phyloP scores from a whole-genome alignment of 37 sponge, comb jelly and placozoan species.

The Eunapius fragilis region DNA sequence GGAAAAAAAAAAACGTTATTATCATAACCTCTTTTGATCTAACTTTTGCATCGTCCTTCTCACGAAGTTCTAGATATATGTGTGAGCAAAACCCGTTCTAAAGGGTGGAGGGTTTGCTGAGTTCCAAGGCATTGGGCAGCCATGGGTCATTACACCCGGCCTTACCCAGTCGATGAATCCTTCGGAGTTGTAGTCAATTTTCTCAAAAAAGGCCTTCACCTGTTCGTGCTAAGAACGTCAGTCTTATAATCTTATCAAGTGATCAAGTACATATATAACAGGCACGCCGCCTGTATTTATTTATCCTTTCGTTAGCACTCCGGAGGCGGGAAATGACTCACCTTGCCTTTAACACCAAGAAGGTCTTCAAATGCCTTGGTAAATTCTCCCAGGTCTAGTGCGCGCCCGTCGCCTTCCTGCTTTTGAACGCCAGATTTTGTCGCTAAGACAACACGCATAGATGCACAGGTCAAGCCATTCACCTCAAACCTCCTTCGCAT shows the following conservation, averaged over 20 bases:
- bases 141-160: neutral
- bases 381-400: constrained; percentile 48
- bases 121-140: no score
- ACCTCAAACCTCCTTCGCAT: neutral
- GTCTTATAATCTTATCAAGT: neutral
- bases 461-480: neutral
- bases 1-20: no score
- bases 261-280: neutral
- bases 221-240: constrained; percentile 38
- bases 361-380: constrained; percentile 38
- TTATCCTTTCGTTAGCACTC: neutral
- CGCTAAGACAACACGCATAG: neutral
- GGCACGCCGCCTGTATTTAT: no score
- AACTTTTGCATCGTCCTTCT: constrained; percentile 65
- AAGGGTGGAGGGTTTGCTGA: no score
- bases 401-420: constrained; percentile 16
- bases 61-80: constrained; percentile 82
- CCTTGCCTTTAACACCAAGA: constrained; percentile 50
- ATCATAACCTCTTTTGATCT: constrained; percentile 71
- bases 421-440: neutral
- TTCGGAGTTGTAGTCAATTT: constrained; percentile 87
- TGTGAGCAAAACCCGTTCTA: constrained; percentile 93
- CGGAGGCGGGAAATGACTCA: constrained; percentile 4
- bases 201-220: constrained; percentile 75
- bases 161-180: constrained; percentile 86